Base-by-base conservation (phyloP, 2,888 invertebrate genomes). In the Celastrina argiolus region DNA sequence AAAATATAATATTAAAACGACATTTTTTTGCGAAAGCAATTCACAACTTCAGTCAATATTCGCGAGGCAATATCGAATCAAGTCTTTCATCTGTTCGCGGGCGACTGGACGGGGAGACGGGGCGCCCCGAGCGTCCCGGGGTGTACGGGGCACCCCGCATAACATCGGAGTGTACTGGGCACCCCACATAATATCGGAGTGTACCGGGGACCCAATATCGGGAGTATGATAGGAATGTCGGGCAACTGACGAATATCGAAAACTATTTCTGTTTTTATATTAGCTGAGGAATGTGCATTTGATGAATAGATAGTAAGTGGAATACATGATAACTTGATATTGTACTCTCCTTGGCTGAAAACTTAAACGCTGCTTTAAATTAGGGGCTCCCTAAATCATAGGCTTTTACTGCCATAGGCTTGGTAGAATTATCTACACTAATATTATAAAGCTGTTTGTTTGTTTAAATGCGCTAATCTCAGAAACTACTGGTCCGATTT, bases 1-100 rank as follows among this genome's bases (percentile, higher is more conserved):
- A 51, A 51, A 51, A 22, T 26, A 5, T 8, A 22, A 51, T 22
- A 26, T 51, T 14, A 10, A 12, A 22, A 22, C 22, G 22, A 22
- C 22, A 41, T 41, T 51, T 45, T 45, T 51, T 45, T 45, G 18
- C 45, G 51, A 26, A 51, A 51, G 22, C 51, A 51, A 51, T n/a
- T 26, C 51, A 22, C 22, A 5, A 10, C 18, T 45, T 22, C 3
- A 51, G 51, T 51, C 22, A 26, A 51, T 12, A 51, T 51, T 45
- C 51, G 51, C 51, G 12, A 51, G 12, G 22, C 26, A 51, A 51
- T 51, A 51, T 51, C 36, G 10, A 36, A 36, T 36, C 36, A 36
- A 36, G 2, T 31, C 51, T 51, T 51, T 51, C 51, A 51, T 51
- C 51, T 51, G 22, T 22, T 22, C 51, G 51, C 51, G 51, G 51